Base-by-base conservation (phyloP, 2,797 vertebrate species). In the Melanotaenia maccullochi region DNA sequence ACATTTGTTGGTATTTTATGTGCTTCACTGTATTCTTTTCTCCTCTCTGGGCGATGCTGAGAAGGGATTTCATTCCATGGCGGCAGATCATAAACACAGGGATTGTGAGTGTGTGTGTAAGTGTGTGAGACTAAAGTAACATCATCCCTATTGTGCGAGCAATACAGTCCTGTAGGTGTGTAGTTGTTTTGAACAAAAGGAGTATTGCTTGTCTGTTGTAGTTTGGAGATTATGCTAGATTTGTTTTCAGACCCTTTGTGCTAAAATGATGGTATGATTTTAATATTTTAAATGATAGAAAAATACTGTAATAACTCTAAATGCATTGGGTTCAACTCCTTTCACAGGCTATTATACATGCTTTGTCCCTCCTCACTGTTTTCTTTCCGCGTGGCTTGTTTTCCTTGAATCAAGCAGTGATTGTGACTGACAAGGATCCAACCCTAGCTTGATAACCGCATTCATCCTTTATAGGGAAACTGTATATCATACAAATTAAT, bases 1-100 rank as follows among this genome's bases (percentile, higher is more conserved):
- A 86, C 85, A 90, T 91, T 94, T 92, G 88, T 65, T 79, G 81
- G 81, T 90, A 79, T 91, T 92, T 93, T 93, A 91, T 71, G 58
- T 76, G 60, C 82, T 88, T 85, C 91, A 84, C 81, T 67, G 87
- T 85, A 86, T 83, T 85, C 87, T 81, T 81, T 88, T 89, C 80
- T 83, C 78, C 84, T 90, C 84, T 78, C 51, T 3, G 0, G 60
- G 36, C 60, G 49, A 75, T 61, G 65, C 63, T 56, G n/a, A 14
- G 60, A 7, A 65, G 71, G 90, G 89, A 84, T 93, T 85, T 78
- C 91, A 85, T 92, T 89, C 85, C 88, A 89, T 67, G 77, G 87
- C 78, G 87, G 69, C 52, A 71, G 78, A 90, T 90, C 89, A 89
- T 90, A 91, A 91, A 85, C 73, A 73, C 76, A 72, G 65, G 56